A percentile compares a stretch with the other conserved stretches of the same genome.
Evolutionary conservation across 2,888 invertebrate species (phyloP).

Genomic region (Marasmarcha lunaedactyla): DNA sequence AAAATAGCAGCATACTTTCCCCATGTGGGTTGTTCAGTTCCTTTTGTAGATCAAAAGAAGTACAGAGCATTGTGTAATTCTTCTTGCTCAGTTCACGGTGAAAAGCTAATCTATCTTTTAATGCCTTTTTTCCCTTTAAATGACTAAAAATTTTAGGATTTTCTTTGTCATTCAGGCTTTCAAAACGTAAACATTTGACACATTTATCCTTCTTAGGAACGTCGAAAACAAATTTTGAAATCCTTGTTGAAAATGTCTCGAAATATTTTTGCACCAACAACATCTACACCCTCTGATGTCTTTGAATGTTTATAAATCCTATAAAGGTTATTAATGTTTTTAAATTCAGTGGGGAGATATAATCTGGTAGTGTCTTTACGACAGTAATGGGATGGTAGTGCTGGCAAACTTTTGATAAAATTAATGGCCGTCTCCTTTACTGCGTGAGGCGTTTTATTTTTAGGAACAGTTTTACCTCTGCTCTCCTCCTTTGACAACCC

Average conservation of each 20-base stretch:
- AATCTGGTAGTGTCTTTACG: conserved; percentile 10
- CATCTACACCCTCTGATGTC: background rate
- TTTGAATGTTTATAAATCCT: conserved; percentile 1
- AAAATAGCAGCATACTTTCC: conserved; percentile 17
- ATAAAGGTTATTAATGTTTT: conserved; percentile 8
- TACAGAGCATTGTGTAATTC: conserved; percentile 10
- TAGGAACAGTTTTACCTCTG: conserved; percentile 7
- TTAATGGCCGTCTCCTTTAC: conserved; percentile 6
- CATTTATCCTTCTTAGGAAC: conserved; percentile 14
- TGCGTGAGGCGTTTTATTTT: conserved; percentile 8
- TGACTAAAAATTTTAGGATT: conserved; percentile 9
- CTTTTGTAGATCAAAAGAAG: conserved; percentile 13
- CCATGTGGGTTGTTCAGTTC: conserved; percentile 12
- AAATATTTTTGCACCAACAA: background rate
- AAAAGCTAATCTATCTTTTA: conserved; percentile 11
- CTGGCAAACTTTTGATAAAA: conserved; percentile 10
- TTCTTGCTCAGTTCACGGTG: conserved; percentile 13
- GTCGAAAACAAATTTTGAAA: conserved; percentile 12
- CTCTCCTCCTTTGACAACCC: conserved; percentile 7
- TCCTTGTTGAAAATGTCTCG: conserved; percentile 5
- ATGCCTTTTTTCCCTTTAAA: conserved; percentile 14
- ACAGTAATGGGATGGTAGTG: too few species aligned
- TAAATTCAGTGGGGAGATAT: conserved; percentile 10
- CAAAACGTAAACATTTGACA: conserved; percentile 9
- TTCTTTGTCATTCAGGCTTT: conserved; percentile 6